phyloP scores from a whole-genome alignment of 2,797 vertebrate species.

The Semaprochilodus insignis region DNA sequence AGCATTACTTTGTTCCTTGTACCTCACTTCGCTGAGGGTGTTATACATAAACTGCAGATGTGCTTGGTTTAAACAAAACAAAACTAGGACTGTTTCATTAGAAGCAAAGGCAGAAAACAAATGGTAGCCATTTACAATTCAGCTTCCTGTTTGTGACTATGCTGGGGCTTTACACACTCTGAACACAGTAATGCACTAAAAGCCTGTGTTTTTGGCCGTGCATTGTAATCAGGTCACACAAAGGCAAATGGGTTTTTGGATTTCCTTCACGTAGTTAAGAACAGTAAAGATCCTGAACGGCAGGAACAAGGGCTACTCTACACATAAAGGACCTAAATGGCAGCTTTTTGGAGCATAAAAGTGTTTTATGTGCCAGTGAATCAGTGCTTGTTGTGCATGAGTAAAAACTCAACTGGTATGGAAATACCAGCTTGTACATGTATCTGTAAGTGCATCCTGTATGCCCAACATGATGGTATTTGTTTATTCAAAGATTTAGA shows the following conservation, averaged over 20 bases:
- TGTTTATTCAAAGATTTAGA: no score
- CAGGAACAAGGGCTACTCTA: neutral
- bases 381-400: neutral
- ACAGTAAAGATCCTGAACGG: conserved; percentile 51
- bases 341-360: neutral
- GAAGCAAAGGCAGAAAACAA: neutral
- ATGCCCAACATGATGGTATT: neutral
- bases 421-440: neutral
- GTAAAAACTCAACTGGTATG: neutral
- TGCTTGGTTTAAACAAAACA: neutral
- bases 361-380: neutral
- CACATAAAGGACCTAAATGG: conserved; percentile 4
- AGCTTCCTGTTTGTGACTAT: conserved; percentile 28
- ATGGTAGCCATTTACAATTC: neutral
- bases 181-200: conserved; percentile 25
- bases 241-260: conserved; percentile 60
- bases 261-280: conserved; percentile 65
- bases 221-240: conserved; percentile 59
- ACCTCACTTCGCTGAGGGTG: neutral
- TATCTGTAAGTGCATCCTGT: no score
- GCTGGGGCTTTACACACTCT: conserved; percentile 21
- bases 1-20: no score
- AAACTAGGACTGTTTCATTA: no score
- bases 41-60: neutral
- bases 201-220: conserved; percentile 38